Conservation (phyloP, 2,797 vertebrate species). For the Myotis planiceps region DNA sequence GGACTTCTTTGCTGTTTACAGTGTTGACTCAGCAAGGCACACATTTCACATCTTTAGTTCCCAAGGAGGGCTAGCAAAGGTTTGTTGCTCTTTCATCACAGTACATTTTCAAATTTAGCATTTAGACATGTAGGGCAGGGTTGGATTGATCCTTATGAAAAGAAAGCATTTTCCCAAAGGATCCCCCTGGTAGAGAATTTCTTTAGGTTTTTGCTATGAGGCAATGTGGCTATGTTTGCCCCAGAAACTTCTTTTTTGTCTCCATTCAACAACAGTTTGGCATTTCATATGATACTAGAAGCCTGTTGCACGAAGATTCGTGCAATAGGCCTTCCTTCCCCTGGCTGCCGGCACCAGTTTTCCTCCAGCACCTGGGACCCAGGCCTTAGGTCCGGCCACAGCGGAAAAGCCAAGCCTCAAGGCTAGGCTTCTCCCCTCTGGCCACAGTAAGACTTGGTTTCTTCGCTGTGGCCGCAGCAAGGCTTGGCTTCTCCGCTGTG, state of each 20-base stretch:
- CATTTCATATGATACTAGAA: background rate
- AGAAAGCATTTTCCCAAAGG: conserved; percentile 61
- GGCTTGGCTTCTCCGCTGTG: too few relatives aligned
- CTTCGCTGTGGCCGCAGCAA: too few relatives aligned
- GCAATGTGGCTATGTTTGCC: conserved; percentile 58
- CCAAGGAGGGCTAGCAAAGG: conserved; percentile 23
- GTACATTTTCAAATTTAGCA: conserved; percentile 42
- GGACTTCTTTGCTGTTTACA: conserved; percentile 72
- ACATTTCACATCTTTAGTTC: conserved; percentile 18
- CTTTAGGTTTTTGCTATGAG: conserved; percentile 55
- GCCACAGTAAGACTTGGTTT: too few relatives aligned
- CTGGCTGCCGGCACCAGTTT: too few relatives aligned
- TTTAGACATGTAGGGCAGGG: conserved; percentile 60
- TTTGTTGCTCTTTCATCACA: conserved; percentile 42
- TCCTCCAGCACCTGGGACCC: too few relatives aligned
- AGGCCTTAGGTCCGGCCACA: too few relatives aligned
- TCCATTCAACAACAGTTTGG: conserved; percentile 19
- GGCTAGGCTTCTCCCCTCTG: too few relatives aligned
- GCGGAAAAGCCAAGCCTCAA: too few relatives aligned
- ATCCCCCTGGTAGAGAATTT: conserved; percentile 38
- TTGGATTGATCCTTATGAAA: conserved; percentile 75
- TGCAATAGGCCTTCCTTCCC: too few relatives aligned
- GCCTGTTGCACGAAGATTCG: too few relatives aligned
- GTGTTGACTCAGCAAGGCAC: conserved; percentile 65
- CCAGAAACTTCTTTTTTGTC: conserved; percentile 39